Evolutionary conservation across 2,797 vertebrate species (phyloP), one percentile per base, ranked within the genome.

Genomic region (Mionectes olivaceus): DNA sequence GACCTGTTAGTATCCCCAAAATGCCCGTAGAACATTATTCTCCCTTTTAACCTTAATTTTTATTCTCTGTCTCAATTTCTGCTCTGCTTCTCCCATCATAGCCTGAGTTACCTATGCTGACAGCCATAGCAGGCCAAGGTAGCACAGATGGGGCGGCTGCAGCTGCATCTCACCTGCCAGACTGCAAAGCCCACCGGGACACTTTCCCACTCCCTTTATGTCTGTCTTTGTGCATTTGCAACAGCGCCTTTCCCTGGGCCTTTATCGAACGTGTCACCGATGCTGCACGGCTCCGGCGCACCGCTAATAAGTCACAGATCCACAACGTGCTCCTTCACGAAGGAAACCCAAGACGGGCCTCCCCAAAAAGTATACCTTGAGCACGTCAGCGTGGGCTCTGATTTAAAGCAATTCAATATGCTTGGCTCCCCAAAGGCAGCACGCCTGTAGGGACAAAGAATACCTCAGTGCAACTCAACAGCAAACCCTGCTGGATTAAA

Each of bases 151-250:
- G 97, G 97, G 96, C 17, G 88, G 95, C 76, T 94, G 87, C 97
- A 97, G 97, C 98, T 97, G 97, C 96, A 94, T 97, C 95, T 94
- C 96, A 97, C 96, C 97, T 94, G 96, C 97, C 98, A 98, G 97
- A 96, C 97, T 97, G 96, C 87, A 90, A 78, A 96, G 79, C 96
- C 97, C 97, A 89, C 91, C 47, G 97, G 97, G 97, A 98, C 96
- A 84, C 95, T 91, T 95, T 64, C 95, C 94, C 49, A 10, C 57
- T 95, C 94, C 90, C 95, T 88, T 94, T 94, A 97, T 93, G 96
- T 96, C 97, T 97, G 97, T 98, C 97, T 98, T 95, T 93, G 96
- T 87, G 91, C 95, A 91, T 97, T 95, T 95, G 93, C 96, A 91
- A 85, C 96, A 96, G 95, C 91, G 96, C 97, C 97, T 97, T 97